Evolutionary conservation across 2,797 vertebrate genomes (phyloP).

Genomic region (Loris lydekkerianus): DNA sequence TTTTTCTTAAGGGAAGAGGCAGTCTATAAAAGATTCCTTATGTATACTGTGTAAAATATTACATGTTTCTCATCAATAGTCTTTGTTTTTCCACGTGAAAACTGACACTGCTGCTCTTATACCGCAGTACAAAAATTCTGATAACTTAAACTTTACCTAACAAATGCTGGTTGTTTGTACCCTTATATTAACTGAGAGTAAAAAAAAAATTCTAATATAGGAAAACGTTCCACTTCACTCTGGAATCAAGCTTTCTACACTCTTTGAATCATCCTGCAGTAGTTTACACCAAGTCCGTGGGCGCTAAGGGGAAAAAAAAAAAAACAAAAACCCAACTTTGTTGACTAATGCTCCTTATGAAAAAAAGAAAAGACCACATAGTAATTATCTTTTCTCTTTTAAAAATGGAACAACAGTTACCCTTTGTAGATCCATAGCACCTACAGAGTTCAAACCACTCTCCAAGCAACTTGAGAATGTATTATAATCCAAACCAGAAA

Average conservation of each 20-base stretch:
- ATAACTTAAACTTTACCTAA: neutral
- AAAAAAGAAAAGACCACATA: conserved; percentile 68
- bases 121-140: neutral
- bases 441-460: conserved; percentile 71
- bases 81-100: conserved; percentile 44
- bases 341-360: conserved; percentile 78
- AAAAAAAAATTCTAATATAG: neutral
- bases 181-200: too few relatives aligned
- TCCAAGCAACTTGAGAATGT: conserved; percentile 37
- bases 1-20: conserved; percentile 33
- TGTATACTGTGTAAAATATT: conserved; percentile 43
- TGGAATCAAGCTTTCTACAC: conserved; percentile 63
- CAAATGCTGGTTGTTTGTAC: too few relatives aligned
- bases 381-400: conserved; percentile 83
- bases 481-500: conserved; percentile 52
- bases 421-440: conserved; percentile 70
- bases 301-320: conserved; percentile 12
- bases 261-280: conserved; percentile 75
- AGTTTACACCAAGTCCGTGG: conserved; percentile 70
- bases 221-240: conserved; percentile 63
- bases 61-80: conserved; percentile 33
- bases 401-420: conserved; percentile 73
- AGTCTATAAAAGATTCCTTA: conserved; percentile 41
- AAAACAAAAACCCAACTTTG: conserved; percentile 29
- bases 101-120: neutral